phyloP scores from a whole-genome alignment of 2,797 vertebrate species.

The Tadarida brasiliensis region DNA sequence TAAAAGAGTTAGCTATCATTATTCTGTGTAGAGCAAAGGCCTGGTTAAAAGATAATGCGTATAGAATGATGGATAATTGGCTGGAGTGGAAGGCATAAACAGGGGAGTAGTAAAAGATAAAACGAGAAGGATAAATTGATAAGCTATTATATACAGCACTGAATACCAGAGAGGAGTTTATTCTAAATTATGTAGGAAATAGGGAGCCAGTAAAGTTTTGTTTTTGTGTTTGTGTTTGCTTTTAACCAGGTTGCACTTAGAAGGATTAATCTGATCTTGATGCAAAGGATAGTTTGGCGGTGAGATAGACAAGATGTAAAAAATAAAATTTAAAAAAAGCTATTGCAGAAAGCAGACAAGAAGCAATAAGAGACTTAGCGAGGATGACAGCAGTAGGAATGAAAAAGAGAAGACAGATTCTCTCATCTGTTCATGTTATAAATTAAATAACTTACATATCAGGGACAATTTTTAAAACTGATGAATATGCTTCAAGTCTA shows the following conservation, averaged over 20 bases:
- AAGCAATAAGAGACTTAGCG: background rate
- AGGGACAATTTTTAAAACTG: background rate
- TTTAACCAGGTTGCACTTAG: background rate
- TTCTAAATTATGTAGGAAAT: background rate
- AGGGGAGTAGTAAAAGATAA: constrained; percentile 1
- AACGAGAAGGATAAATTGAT: background rate
- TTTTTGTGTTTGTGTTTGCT: constrained; percentile 13
- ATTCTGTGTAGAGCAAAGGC: constrained; percentile 2
- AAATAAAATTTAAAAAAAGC: background rate
- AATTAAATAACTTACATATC: constrained; percentile 17
- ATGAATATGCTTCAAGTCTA: background rate
- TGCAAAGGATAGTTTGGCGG: background rate
- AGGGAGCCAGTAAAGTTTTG: background rate
- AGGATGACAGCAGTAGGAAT: background rate
- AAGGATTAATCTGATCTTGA: background rate
- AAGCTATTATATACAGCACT: background rate
- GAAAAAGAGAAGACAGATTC: constrained; percentile 21
- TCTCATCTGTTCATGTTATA: background rate
- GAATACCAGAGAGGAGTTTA: background rate
- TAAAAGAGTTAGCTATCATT: constrained; percentile 12
- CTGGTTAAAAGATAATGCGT: constrained; percentile 28
- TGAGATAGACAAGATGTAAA: background rate
- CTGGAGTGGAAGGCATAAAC: background rate
- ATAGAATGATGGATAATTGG: constrained; percentile 14
- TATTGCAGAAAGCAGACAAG: background rate